Base-by-base conservation (phyloP, 2,797 vertebrate species). In the Urocyon cinereoargenteus region DNA sequence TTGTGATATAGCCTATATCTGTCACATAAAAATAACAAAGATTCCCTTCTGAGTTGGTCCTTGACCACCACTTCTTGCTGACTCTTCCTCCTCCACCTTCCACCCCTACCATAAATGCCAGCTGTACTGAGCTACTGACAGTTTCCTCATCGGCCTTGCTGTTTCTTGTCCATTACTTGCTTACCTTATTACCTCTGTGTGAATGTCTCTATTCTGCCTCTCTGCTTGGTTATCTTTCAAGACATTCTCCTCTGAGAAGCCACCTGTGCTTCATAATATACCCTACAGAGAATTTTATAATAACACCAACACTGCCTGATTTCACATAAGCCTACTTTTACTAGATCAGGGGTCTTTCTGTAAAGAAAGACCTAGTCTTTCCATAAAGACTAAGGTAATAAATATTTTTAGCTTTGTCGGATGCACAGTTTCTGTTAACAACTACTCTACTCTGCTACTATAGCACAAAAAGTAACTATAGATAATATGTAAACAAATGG, bases 151-250 rank as follows among this genome's bases (percentile, higher is more conserved):
- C 45, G 84, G 73, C 10, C 18, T 73, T 49, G 11, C 15, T 92
- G 18, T 57, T 70, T 93, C 55, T 72, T 49, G 6, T 66, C 82
- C n/a, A 49, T 86, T 78, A 68, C 73, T 94, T 64, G 40, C 73
- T 31, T 15, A 61, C 84, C 19, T 10, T 40, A 36, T 45, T 84
- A 15, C n/a, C 73, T 55, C 36, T 14, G 5, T 11, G 28, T 81
- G 45, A 10, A 55, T 53, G 21, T 22, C 24, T 19, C 9, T 53
- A 28, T 18, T 22, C 45, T 53, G 10, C n/a, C 36, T 94, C 59
- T 87, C 45, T 90, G 68, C 95, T 51, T 66, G 62, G 70, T 24
- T 81, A 66, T 15, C 5, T 91, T 94, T 90, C 8, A 88, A 77
- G 21, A 14, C n/a, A 78, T 57, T 8, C n/a, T 59, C 62, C 82